Conservation (phyloP, 2,797 vertebrate genomes). For the Typhlichthys subterraneus region DNA sequence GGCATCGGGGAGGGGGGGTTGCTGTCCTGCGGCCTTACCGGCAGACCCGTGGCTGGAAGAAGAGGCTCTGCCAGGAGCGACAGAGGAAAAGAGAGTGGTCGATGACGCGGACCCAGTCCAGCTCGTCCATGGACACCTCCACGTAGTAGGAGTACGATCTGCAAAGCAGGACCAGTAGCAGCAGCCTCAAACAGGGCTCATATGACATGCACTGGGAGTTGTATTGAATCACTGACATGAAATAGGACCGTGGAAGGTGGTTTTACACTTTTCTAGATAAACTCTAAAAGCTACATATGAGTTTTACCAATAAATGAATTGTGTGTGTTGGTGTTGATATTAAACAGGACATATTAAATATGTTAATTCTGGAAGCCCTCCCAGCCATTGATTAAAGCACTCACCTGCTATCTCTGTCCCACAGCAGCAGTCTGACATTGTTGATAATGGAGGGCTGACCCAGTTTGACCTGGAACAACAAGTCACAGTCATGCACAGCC, state of each 20-base stretch:
- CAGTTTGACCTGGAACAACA: conserved; percentile 78
- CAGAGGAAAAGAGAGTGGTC: conserved; percentile 94
- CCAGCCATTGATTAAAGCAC: conserved; percentile 9
- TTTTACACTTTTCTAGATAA: no score
- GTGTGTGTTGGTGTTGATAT: no score
- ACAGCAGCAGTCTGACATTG: conserved; percentile 91
- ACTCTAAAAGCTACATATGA: no score
- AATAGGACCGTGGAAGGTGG: no score
- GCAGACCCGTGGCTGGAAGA: conserved; percentile 92
- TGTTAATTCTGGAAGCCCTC: no score
- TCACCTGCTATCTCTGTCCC: conserved; percentile 96
- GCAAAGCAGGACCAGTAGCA: background rate
- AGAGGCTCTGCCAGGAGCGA: conserved; percentile 97
- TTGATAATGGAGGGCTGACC: conserved; percentile 95
- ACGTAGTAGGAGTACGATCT: conserved; percentile 98
- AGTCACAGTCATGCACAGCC: no score
- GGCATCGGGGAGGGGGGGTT: no score
- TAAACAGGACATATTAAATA: no score
- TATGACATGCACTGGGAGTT: no score
- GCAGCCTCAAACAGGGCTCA: no score
- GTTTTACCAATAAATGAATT: no score
- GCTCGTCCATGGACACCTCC: conserved; percentile 99
- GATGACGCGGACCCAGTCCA: conserved; percentile 96
- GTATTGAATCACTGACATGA: no score
- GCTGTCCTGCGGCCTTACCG: conserved; percentile 72